These are phyloP conservation scores for Lagria hirta DNA, from an alignment of 2,888 invertebrate species.

Conservation along the genomic window DNA sequence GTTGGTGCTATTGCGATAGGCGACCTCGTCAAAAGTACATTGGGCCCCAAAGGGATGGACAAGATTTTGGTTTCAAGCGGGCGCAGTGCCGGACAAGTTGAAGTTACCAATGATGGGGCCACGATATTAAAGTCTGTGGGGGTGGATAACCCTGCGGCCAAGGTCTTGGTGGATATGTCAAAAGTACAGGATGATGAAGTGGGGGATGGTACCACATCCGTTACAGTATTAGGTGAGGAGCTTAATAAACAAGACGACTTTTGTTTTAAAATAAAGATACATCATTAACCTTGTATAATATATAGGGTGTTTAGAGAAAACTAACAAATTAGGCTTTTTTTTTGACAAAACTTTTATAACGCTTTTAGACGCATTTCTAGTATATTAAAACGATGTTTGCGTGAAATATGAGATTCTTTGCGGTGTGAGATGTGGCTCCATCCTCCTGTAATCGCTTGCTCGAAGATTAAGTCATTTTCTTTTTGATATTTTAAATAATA, in stretches of 20 bases:
- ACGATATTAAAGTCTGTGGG: conserved; percentile 96
- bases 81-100: conserved; percentile 78
- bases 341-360: too few species aligned
- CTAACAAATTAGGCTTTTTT: too few species aligned
- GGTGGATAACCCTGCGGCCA: conserved; percentile 98
- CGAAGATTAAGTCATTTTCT: too few species aligned
- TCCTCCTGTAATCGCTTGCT: too few species aligned
- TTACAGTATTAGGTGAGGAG: conserved; percentile 83
- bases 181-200: conserved; percentile 99
- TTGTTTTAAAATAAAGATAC: conserved; percentile 4
- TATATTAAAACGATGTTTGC: too few species aligned
- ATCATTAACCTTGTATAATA: too few species aligned
- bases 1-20: conserved; percentile 99
- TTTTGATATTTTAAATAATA: too few species aligned
- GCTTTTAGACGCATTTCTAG: too few species aligned
- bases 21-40: conserved; percentile 95
- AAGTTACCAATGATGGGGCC: conserved; percentile 99
- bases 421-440: too few species aligned
- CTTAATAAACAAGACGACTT: background rate
- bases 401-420: too few species aligned
- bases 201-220: conserved; percentile 99
- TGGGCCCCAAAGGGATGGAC: conserved; percentile 99
- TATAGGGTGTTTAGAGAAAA: too few species aligned
- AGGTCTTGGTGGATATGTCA: conserved; percentile 98
- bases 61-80: conserved; percentile 83